A percentile compares a stretch with the other conserved stretches of the same genome.
Evolutionary conservation across 2,797 vertebrate genomes (phyloP).

Genomic region (Paratrypauchen microcephalus): DNA sequence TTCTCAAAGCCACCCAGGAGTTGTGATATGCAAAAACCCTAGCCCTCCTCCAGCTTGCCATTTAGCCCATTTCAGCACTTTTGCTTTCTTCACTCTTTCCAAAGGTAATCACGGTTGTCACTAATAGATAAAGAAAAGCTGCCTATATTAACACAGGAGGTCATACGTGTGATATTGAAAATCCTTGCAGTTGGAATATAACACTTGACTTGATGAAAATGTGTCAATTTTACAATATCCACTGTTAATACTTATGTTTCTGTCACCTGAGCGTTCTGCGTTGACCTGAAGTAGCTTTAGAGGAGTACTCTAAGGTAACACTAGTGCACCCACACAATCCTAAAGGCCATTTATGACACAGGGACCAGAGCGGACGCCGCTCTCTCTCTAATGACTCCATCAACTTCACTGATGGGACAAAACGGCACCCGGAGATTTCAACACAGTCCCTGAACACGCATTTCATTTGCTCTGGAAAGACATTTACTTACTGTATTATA

Average conservation of each 20-base stretch:
- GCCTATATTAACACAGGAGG: constrained; percentile 58
- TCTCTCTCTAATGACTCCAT: constrained; percentile 86
- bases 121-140: constrained; percentile 64
- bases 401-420: constrained; percentile 87
- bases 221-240: constrained; percentile 46
- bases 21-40: constrained; percentile 73
- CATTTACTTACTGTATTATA: constrained; percentile 54
- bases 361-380: constrained; percentile 72
- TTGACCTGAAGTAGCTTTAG: constrained; percentile 67
- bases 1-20: constrained; percentile 70
- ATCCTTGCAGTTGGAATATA: constrained; percentile 35
- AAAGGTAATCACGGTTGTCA: constrained; percentile 59
- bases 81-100: constrained; percentile 53
- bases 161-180: constrained; percentile 39
- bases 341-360: constrained; percentile 79
- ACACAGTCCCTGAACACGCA: constrained; percentile 80
- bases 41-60: constrained; percentile 68
- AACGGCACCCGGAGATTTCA: constrained; percentile 87
- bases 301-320: constrained; percentile 60
- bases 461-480: constrained; percentile 76
- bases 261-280: constrained; percentile 58
- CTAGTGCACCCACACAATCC: constrained; percentile 72
- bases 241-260: constrained; percentile 60
- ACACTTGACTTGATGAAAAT: constrained; percentile 44
- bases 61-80: constrained; percentile 80